Base-by-base conservation (phyloP, 2,113 vertebrate genomes). In the Microcebus tavaratra region DNA sequence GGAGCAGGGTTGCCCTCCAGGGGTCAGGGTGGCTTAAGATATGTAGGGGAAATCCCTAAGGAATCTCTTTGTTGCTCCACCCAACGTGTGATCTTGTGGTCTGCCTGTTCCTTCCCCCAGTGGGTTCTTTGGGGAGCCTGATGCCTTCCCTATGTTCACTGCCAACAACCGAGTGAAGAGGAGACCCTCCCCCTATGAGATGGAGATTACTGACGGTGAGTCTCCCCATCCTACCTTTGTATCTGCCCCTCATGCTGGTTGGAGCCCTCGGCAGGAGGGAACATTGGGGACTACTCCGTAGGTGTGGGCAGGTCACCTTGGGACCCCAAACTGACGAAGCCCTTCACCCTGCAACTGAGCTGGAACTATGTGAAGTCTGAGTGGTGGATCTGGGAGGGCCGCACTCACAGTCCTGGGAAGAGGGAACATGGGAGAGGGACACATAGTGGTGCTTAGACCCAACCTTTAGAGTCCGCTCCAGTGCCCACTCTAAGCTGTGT, bases 201-300 rank as follows among this genome's bases (percentile, higher is more conserved):
- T 99, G 99, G 99, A 99, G 98, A 99, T 99, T 97, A 99, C 99
- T 55, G 99, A 99, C 72, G 99, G 99, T 99, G 97, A 99, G 98
- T 83, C 48, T 76, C 17, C 1, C 1, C 11, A 13, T 75, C 3
- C 15, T 3, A 31, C 31, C 17, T 88, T 31, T 15, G 13, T 63
- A 55, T 70, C 2, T 14, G 9, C 29, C 15, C 63, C 87, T 75
- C 4, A 1, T 2, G 23, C 70, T 81, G 11, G 20, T 50, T 81
- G 68, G 57, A 86, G 21, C 20, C 27, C 53, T 73, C 31, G 29
- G 53, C 12, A 81, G 68, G 18, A 15, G 13, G 31, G n/a, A 23
- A 72, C 34, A 0, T 1, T 1, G 0, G 18, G 50, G 6, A 63
- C 36, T 18, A 25, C 65, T 65, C 42, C 10, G 3, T 15, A 31